Base-by-base conservation (phyloP, 1,140 invertebrate species). In the Drosophila sproati region DNA sequence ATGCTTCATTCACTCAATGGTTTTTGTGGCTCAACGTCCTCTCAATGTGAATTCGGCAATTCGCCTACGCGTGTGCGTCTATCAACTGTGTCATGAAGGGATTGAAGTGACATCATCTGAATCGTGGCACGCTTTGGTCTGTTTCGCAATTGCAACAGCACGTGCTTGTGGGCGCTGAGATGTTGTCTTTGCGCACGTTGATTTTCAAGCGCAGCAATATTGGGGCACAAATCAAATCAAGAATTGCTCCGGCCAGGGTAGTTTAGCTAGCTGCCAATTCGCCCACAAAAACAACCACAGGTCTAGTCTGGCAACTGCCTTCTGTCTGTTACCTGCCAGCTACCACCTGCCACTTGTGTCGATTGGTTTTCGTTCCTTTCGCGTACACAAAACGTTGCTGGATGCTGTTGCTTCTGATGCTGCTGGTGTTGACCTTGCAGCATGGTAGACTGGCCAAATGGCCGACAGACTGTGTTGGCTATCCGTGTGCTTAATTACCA, bases 201-300 rank as follows among this genome's bases (percentile, higher is more conserved):
- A 31, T 10, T 35, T 29, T 29, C 39, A 43, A 10, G 39, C 55
- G 55, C 55, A 43, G 37, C 37, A 41, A 32, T 47, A 34, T 48
- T 47, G 12, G 43, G 43, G 12, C 43, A 60, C 31, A 60, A 60
- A 60, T 60, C 57, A 60, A 60, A 60, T 60, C 43, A 60, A 60
- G 47, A 31, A 45, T 29, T 39, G 35, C 28, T 47, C 4, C 29
- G 32, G 43, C 43, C 20, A 20, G 20, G 20, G 20, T 29, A 5
- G 4, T 10, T 29, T 29, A 51, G 29, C 12, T 12, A 45, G 43
- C 43, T 45, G 31, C 31, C 32, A n/a, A 35, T 4, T 43, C 8
- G 5, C 2, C 31, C 43, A 45, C 31, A 47, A 47, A 12, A 55
- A 37, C 6, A 1, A 32, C 28, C n/a, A 4, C 43, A 35, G 35